Conservation (phyloP, 2,797 vertebrate genomes). For the Pyrrhura leucotis region DNA sequence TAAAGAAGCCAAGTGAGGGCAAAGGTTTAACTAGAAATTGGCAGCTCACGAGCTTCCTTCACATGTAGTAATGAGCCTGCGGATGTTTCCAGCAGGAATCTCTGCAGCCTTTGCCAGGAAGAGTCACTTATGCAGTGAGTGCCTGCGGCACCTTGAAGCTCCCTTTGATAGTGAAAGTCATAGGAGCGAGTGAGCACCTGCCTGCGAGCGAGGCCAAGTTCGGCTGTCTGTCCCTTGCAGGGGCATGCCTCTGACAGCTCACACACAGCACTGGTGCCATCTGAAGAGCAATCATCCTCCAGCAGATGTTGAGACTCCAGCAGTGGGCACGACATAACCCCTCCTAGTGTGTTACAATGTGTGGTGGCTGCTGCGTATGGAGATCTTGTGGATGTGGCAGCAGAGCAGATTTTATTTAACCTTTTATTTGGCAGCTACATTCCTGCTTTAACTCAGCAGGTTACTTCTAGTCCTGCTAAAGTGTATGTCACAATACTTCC, state of each 20-base stretch:
- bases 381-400: neutral
- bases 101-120: constrained; percentile 40
- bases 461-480: neutral
- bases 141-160: neutral
- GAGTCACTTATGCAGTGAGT: neutral
- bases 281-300: neutral
- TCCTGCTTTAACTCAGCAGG: neutral
- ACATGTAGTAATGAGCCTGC: constrained; percentile 11
- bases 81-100: neutral
- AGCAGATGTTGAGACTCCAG: neutral
- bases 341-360: neutral
- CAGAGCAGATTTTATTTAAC: neutral
- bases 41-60: constrained; percentile 37
- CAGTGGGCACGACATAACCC: neutral
- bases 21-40: constrained; percentile 57
- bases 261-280: neutral
- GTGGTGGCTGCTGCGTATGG: neutral
- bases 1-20: constrained; percentile 62
- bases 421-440: neutral
- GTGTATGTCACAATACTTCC: neutral
- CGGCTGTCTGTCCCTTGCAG: constrained; percentile 2
- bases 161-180: constrained; percentile 42
- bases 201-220: constrained; percentile 15
- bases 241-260: neutral
- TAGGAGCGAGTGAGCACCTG: constrained; percentile 52